Evolutionary conservation across 2,113 vertebrate species (phyloP).

Genomic region (Prionailurus bengalensis): DNA sequence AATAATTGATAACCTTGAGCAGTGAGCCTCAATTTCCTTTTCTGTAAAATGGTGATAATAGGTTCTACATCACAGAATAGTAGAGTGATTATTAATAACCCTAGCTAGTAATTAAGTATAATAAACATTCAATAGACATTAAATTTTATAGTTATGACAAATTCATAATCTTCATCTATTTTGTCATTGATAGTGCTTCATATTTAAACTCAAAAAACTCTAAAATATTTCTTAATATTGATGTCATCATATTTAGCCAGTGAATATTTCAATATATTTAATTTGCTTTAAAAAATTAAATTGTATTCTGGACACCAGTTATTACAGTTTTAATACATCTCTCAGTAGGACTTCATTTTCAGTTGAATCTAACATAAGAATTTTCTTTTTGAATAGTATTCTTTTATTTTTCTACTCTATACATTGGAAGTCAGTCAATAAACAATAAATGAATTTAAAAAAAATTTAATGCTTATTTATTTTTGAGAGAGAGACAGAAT

Average conservation of each 20-base stretch:
- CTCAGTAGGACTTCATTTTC: not conserved
- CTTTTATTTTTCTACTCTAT: not conserved
- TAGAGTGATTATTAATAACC: slow-evolving; percentile 36
- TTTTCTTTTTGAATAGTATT: not conserved
- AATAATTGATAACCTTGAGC: not conserved
- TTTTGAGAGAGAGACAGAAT: too few relatives aligned
- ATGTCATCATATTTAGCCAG: not conserved
- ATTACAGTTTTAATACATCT: slow-evolving; percentile 13
- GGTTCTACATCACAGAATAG: not conserved
- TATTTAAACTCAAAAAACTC: slow-evolving; percentile 15
- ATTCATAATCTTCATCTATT: slow-evolving; percentile 16
- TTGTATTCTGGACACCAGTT: not conserved
- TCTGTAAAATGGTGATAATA: slow-evolving; percentile 39
- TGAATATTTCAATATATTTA: not conserved
- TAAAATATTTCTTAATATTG: not conserved
- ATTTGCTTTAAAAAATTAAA: not conserved
- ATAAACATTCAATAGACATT: not conserved
- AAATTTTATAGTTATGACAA: not conserved
- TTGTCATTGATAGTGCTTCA: not conserved
- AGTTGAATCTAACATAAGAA: not conserved
- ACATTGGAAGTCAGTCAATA: not conserved
- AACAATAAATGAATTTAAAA: not conserved
- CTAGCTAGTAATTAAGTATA: not conserved
- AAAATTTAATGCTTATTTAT: too few relatives aligned
- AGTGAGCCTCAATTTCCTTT: not conserved